These are phyloP conservation scores for Styela clava DNA, from an alignment of 23 tunicate genomes.

Conservation along the genomic window DNA sequence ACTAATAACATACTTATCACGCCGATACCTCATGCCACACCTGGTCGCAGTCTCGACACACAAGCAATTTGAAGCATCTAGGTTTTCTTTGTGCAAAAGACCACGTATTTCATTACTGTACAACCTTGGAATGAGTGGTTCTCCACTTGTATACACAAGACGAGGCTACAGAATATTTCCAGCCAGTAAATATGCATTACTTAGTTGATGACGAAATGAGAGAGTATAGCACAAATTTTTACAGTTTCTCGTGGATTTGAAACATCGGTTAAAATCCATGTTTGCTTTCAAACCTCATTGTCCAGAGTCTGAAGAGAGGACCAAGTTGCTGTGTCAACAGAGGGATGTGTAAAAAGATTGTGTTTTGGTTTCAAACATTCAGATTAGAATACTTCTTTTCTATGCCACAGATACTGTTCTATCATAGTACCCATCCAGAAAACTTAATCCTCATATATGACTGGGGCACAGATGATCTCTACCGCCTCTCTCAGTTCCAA, in stretches of 20 bases:
- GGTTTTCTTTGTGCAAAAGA: not conserved
- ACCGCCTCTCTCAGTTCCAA: conserved; percentile 17
- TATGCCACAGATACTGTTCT: conserved; percentile 30
- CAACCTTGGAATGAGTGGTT: not conserved
- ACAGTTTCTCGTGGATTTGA: conserved; percentile 19
- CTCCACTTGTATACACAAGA: not conserved
- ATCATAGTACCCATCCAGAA: not conserved
- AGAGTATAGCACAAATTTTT: conserved; percentile 28
- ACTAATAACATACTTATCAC: not conserved
- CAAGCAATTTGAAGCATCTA: conserved; percentile 16
- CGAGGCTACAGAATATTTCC: not conserved
- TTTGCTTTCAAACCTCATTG: conserved; percentile 51
- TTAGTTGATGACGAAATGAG: conserved; percentile 40
- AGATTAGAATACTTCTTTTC: conserved; percentile 19
- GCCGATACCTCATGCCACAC: conserved; percentile 3
- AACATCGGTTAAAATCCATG: conserved; percentile 34
- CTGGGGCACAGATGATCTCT: conserved; percentile 30
- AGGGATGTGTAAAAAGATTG: conserved; percentile 33
- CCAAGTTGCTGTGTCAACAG: conserved; percentile 38
- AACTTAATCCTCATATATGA: not conserved
- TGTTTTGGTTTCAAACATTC: conserved; percentile 39
- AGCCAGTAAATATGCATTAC: conserved; percentile 14
- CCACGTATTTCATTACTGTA: not conserved
- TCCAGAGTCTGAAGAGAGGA: conserved; percentile 38
- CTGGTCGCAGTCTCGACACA: conserved; percentile 5